Evolutionary conservation across 2,113 vertebrate genomes (phyloP).

Genomic region (Gnathonemus echidnorhynchus): DNA sequence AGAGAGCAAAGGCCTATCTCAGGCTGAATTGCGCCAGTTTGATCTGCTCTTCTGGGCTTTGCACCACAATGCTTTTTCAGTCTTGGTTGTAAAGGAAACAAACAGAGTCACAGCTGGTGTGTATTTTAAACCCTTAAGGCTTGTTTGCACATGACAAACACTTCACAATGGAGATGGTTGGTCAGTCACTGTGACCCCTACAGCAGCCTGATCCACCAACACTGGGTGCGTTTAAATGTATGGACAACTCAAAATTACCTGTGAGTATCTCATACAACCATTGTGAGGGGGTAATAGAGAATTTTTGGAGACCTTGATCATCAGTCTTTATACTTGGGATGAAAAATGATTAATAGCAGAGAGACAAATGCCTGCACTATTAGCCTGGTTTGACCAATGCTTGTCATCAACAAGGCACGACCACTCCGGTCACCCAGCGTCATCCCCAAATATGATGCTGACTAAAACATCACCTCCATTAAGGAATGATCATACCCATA

Average conservation of each 20-base stretch:
- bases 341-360: background rate
- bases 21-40: background rate
- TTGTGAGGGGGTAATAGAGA: background rate
- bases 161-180: background rate
- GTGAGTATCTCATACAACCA: background rate
- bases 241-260: background rate
- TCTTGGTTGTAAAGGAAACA: background rate
- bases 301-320: background rate
- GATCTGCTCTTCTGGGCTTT: background rate
- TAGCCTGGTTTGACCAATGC: background rate
- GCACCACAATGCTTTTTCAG: background rate
- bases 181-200: background rate
- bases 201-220: background rate
- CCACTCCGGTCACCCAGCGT: background rate
- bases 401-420: background rate
- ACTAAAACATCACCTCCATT: background rate
- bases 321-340: background rate
- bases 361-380: background rate
- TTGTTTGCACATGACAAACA: background rate
- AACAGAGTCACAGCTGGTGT: background rate
- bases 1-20: background rate
- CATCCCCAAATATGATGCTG: background rate
- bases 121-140: background rate
- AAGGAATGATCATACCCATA: background rate
- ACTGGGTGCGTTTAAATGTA: background rate